These are phyloP conservation scores for Vultur gryphus DNA, from an alignment of 2,797 vertebrate species.

Conservation along the genomic window DNA sequence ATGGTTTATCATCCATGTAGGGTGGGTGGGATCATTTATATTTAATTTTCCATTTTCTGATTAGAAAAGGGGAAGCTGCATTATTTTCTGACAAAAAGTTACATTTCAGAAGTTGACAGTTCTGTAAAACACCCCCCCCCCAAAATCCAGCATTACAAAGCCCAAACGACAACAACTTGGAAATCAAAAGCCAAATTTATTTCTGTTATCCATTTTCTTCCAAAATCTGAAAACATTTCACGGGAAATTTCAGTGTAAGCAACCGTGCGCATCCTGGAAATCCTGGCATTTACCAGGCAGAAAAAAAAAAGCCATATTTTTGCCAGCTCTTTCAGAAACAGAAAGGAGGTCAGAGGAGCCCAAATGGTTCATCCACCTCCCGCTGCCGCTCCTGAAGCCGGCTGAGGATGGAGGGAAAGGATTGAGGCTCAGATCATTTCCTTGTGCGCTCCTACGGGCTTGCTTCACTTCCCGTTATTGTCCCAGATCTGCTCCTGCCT, in stretches of 20 bases:
- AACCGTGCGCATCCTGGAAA: neutral
- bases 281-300: neutral
- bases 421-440: neutral
- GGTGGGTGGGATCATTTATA: slow-evolving; percentile 14
- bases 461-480: neutral
- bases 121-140: neutral
- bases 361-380: neutral
- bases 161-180: neutral
- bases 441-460: neutral
- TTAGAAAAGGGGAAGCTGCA: slow-evolving; percentile 25
- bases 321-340: neutral
- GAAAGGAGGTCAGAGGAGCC: neutral
- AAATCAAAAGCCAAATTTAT: neutral
- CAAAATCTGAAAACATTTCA: neutral
- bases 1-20: neutral
- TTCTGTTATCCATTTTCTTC: neutral
- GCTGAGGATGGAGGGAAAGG: neutral
- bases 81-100: slow-evolving; percentile 25
- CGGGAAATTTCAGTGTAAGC: neutral
- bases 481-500: neutral
- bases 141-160: neutral
- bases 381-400: neutral
- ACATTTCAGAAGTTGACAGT: slow-evolving; percentile 4
- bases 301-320: neutral
- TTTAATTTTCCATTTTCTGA: slow-evolving; percentile 38